These are phyloP conservation scores for Ephydatia muelleri DNA, from an alignment of 37 sponge, comb jelly and placozoan genomes.

Conservation along the genomic window DNA sequence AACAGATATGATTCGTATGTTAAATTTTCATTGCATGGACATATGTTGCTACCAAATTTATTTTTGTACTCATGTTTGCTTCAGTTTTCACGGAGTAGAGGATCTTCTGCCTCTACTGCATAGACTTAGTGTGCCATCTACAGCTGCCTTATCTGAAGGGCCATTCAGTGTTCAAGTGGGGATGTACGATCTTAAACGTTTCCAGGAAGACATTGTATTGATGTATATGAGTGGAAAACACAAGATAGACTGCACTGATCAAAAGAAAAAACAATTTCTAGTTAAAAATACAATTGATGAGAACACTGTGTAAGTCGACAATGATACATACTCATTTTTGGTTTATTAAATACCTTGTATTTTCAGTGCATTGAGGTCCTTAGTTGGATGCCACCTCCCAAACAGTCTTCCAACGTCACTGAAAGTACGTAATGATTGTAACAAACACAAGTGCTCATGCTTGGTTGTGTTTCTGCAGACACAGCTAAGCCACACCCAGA, in stretches of 20 bases:
- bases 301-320: background rate
- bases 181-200: background rate
- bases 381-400: background rate
- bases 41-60: background rate
- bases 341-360: background rate
- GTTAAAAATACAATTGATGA: background rate
- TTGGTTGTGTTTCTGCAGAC: background rate
- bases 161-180: background rate
- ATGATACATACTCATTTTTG: too few species aligned
- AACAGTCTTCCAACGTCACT: background rate
- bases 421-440: background rate
- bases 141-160: background rate
- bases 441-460: too few species aligned
- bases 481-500: background rate
- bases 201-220: background rate
- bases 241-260: background rate
- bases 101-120: background rate
- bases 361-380: background rate
- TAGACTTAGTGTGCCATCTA: background rate
- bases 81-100: background rate
- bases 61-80: background rate
- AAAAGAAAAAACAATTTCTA: background rate
- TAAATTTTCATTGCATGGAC: background rate
- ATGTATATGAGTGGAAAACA: background rate
- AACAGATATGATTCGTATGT: background rate